Evolutionary conservation across 2,888 invertebrate species (phyloP), one percentile per base, ranked within the genome.

Genomic region (Macrophya alboannulata): DNA sequence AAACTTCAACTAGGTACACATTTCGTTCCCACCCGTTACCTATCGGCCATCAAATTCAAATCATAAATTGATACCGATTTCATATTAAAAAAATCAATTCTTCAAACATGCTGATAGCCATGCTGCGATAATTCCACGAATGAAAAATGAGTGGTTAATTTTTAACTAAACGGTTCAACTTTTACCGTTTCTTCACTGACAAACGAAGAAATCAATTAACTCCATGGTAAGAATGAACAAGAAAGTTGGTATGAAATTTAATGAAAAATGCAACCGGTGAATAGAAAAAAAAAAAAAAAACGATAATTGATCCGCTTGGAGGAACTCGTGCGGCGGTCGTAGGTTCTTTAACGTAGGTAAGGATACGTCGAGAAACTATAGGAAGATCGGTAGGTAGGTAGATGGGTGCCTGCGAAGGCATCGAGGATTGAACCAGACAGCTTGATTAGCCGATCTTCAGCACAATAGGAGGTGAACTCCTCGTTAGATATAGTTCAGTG

Each of bases 381-480:
- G 37, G 37, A 12, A 37, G 68, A 31, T 31, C 31, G 31, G 31
- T 31, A 2, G 31, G 31, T 31, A 2, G 31, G 31, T 31, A 31
- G 31, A 21, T 62, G 25, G 25, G 62, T 25, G 25, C 55, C 31
- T 51, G 31, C 37, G 68, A 48, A 77, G 37, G 77, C 37, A 77
- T 62, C 62, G 43, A 81, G 40, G 59, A 81, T 59, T n/a, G 62
- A 31, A 43, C 21, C 15, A 81, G 81, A 81, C 81, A 43, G 81
- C 43, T 81, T 62, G 81, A 81, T 81, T 81, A 59, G 21, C 62
- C 81, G 81, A 81, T 81, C 59, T 43, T 81, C 43, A n/a, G 62
- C 81, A 81, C 81, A 81, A 81, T 81, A 37, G 81, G 43, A 81
- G 81, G 81, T 81, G 62, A 21, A 81, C 81, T 81, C 37, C 81